Evolutionary conservation across 2,113 vertebrate species (phyloP), one percentile per base, ranked within the genome.

Genomic region (Taurulus bubalis): DNA sequence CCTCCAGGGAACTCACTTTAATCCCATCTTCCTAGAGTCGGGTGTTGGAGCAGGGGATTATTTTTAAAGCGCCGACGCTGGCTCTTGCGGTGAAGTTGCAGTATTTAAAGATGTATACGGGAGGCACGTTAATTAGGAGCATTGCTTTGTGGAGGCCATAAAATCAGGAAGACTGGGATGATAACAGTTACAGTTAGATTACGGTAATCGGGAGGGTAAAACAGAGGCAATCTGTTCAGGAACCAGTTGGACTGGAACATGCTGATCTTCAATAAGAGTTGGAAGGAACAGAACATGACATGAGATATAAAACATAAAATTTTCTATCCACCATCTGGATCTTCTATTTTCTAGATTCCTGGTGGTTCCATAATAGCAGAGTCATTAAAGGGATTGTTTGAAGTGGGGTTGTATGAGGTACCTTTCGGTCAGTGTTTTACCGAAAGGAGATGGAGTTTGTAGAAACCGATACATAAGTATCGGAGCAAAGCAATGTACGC

Each of bases 231-330:
- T 42, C 16, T 68, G 62, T 28, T 18, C 62, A 56, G 26, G 71
- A 64, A 78, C 20, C 69, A 55, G 26, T 1, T 32, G 10, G 66
- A 59, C 30, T n/a, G 59, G 79, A 64, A 73, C 72, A 56, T 3
- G 3, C 18, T 80, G 80, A 80, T 74, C 77, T 81, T 80, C 71
- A 51, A 12, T 24, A 62, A 28, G n/a, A 60, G 45, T 14, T 73
- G 20, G 45, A 38, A 38, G 51, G 22, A 74, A 59, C 18, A 70
- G 62, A 26, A 15, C 0, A 3, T 40, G 22, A 42, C 14, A 18
- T 10, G 62, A 9, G 45, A 30, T 24, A 65, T 56, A 1, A 30
- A 69, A 60, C 10, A 56, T 10, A 12, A 38, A 60, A 11, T 22
- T 49, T 26, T 10, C 22, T n/a, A 7, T 22, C 1, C 1, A 4